Evolutionary conservation across 2,888 invertebrate genomes (phyloP).

Genomic region (Orchesellides sinensis): DNA sequence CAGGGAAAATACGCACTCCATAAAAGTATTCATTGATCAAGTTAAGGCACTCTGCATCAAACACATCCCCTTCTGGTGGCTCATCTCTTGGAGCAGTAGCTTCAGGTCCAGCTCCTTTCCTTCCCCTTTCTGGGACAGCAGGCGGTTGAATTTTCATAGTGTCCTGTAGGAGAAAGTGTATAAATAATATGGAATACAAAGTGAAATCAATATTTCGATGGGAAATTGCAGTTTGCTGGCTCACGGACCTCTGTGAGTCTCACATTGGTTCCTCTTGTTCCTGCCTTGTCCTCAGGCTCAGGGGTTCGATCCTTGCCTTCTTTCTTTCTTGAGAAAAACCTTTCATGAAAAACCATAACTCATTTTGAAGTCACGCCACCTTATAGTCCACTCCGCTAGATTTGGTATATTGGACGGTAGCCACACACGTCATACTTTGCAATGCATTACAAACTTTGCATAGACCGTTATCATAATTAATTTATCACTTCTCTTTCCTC

Average conservation of each 20-base stretch:
- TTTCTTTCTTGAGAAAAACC: slow-evolving; percentile 73
- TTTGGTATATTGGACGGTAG: no score
- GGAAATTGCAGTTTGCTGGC: neutral
- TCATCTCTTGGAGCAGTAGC: slow-evolving; percentile 81
- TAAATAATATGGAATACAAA: neutral
- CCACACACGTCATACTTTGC: no score
- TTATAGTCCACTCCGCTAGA: no score
- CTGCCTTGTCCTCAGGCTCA: slow-evolving; percentile 70
- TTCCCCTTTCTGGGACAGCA: slow-evolving; percentile 82
- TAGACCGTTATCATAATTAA: no score
- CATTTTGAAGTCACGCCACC: no score
- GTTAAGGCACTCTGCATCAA: slow-evolving; percentile 90
- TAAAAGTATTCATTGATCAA: slow-evolving; percentile 99
- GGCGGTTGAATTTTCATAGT: slow-evolving; percentile 83
- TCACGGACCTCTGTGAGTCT: slow-evolving; percentile 72
- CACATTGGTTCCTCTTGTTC: slow-evolving; percentile 64
- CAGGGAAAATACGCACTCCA: slow-evolving; percentile 90
- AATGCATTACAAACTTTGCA: no score
- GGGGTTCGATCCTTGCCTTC: slow-evolving; percentile 72
- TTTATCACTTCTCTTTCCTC: no score
- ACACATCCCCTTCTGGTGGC: slow-evolving; percentile 84
- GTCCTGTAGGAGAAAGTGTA: slow-evolving; percentile 70
- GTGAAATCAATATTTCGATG: neutral
- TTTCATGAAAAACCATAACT: slow-evolving; percentile 26
- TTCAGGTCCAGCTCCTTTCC: slow-evolving; percentile 76